These are phyloP conservation scores for Ptychoptera albimana DNA, from an alignment of 2,888 invertebrate species.

Conservation along the genomic window DNA sequence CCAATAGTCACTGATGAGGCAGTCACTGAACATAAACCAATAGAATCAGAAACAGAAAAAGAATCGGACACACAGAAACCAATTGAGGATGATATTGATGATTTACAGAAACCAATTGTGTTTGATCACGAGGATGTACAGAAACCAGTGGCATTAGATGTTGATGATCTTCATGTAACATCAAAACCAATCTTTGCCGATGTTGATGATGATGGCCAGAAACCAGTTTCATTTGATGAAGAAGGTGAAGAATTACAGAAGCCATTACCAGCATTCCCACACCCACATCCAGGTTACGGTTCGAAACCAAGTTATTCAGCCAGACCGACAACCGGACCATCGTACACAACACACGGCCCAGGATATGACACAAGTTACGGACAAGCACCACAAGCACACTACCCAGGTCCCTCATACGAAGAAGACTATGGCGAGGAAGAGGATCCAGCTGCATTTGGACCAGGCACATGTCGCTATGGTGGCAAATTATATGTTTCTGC, in stretches of 20 bases:
- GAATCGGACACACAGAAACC: neutral
- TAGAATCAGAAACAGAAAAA: neutral
- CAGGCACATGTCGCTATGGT: constrained; percentile 81
- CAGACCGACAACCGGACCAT: neutral
- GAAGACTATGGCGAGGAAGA: constrained; percentile 52
- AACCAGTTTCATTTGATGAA: neutral
- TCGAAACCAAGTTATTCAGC: neutral
- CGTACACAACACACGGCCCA: constrained; percentile 3
- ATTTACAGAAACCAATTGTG: neutral
- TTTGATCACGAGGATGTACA: neutral
- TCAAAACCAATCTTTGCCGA: neutral
- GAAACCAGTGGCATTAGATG: neutral
- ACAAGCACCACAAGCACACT: constrained; percentile 19
- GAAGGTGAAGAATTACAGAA: neutral
- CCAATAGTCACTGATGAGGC: neutral
- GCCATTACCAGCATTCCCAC: neutral
- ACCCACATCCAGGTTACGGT: neutral
- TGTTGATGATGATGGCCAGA: neutral
- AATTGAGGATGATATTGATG: neutral
- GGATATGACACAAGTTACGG: constrained; percentile 7
- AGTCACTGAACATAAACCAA: neutral
- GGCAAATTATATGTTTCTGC: constrained; percentile 88
- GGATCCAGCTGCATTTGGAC: constrained; percentile 61
- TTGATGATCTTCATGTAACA: neutral
- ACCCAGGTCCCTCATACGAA: constrained; percentile 23